phyloP scores from a whole-genome alignment of 2,888 invertebrate genomes.

The Agrilus biguttatus region DNA sequence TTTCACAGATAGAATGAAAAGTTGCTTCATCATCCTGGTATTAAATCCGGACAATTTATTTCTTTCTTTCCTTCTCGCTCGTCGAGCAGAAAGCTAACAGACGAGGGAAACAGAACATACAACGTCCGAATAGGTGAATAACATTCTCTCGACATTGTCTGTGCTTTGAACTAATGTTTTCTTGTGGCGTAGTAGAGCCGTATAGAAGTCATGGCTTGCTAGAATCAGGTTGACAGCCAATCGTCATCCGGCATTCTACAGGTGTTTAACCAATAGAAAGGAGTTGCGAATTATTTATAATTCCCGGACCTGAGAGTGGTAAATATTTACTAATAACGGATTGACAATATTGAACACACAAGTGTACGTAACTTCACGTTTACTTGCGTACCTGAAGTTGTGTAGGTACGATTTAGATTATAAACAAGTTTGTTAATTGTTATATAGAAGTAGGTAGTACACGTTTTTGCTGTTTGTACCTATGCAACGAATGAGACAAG shows the following conservation, averaged over 20 bases:
- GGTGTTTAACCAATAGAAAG: constrained; percentile 11
- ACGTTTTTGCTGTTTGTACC: too few species aligned
- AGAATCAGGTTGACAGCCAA: constrained; percentile 10
- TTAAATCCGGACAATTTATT: not conserved
- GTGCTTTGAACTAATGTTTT: constrained; percentile 7
- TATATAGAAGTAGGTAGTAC: too few species aligned
- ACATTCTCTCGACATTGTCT: not conserved
- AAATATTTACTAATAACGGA: too few species aligned
- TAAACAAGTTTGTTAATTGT: too few species aligned
- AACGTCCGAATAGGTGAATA: not conserved
- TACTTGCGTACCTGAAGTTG: too few species aligned
- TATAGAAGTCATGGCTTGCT: constrained; percentile 8
- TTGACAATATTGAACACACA: too few species aligned
- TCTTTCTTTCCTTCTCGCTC: not conserved
- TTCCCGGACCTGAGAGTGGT: not conserved
- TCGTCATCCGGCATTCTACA: constrained; percentile 8
- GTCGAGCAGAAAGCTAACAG: not conserved
- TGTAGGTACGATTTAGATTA: too few species aligned
- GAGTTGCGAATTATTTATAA: not conserved
- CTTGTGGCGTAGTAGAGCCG: constrained; percentile 7
- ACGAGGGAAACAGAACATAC: not conserved
- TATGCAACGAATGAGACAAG: too few species aligned
- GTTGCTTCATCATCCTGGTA: not conserved
- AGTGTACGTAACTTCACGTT: too few species aligned
- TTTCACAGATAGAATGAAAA: too few species aligned